Evolutionary conservation across 2,888 invertebrate species (phyloP).

Genomic region (Hypomecis punctinalis): DNA sequence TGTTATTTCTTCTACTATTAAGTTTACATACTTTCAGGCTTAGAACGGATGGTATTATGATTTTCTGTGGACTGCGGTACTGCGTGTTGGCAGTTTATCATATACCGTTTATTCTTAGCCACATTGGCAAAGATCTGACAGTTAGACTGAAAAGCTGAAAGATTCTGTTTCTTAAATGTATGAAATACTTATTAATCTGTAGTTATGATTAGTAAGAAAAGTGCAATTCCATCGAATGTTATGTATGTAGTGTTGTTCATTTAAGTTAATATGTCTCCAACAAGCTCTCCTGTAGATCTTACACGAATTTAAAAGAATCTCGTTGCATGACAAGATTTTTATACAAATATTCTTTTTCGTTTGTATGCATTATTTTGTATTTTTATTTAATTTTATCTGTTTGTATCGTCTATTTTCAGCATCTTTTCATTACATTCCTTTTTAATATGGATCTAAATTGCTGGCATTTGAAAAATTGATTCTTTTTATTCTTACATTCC

Average conservation of each 20-base stretch:
- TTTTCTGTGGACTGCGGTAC: not conserved
- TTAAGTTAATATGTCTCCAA: slow-evolving; percentile 2
- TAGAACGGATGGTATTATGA: slow-evolving; percentile 10
- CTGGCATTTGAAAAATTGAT: slow-evolving; percentile 38
- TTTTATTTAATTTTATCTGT: slow-evolving; percentile 5
- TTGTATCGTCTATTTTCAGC: not conserved
- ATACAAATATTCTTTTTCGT: slow-evolving; percentile 5
- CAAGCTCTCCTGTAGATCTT: slow-evolving; percentile 25
- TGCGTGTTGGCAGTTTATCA: not conserved
- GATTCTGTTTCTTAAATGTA: slow-evolving; percentile 23
- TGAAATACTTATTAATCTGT: slow-evolving; percentile 14
- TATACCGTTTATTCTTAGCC: slow-evolving; percentile 16
- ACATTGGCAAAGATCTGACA: slow-evolving; percentile 37
- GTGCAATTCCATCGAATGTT: slow-evolving; percentile 12
- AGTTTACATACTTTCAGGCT: slow-evolving; percentile 13
- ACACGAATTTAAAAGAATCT: slow-evolving; percentile 32
- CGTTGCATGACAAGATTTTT: slow-evolving; percentile 27
- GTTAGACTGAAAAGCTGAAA: slow-evolving; percentile 34
- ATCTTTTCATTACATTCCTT: slow-evolving; percentile 41
- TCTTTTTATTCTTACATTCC: slow-evolving; percentile 59
- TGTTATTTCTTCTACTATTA: slow-evolving; percentile 6
- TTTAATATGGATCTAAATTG: slow-evolving; percentile 32
- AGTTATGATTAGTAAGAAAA: slow-evolving; percentile 14
- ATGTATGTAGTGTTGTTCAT: slow-evolving; percentile 5
- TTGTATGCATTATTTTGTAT: slow-evolving; percentile 8